A percentile compares a stretch with the other conserved stretches of the same genome.
Conservation (phyloP, 2,797 vertebrate genomes). For the Monodelphis domestica region DNA sequence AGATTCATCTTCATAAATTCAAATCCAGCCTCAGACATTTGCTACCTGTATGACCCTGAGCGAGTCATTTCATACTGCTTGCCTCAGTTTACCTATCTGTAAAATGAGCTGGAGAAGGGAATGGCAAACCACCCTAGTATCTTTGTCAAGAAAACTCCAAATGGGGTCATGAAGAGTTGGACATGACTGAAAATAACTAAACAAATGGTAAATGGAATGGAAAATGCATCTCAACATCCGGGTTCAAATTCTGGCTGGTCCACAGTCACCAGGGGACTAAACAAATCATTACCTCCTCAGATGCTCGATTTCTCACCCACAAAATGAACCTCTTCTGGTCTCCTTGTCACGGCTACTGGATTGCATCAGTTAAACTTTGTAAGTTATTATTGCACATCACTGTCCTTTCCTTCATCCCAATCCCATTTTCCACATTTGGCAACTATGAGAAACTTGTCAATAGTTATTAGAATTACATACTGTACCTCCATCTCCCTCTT, state of each 20-base stretch:
- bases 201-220: no score
- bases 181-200: no score
- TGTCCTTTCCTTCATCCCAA: neutral
- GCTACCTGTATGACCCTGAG: no score
- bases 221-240: neutral
- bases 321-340: neutral
- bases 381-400: neutral
- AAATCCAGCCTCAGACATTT: no score
- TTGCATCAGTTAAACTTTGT: neutral
- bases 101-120: no score
- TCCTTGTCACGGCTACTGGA: neutral
- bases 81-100: no score
- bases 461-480: neutral
- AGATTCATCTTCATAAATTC: no score
- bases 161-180: no score
- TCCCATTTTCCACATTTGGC: neutral
- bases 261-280: neutral
- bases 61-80: no score
- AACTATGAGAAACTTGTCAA: neutral
- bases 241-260: neutral
- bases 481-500: neutral
- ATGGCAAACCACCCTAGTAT: no score
- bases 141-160: no score
- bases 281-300: neutral
- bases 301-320: neutral